phyloP scores from a whole-genome alignment of 2,113 vertebrate species.

The Gymnogyps californianus region DNA sequence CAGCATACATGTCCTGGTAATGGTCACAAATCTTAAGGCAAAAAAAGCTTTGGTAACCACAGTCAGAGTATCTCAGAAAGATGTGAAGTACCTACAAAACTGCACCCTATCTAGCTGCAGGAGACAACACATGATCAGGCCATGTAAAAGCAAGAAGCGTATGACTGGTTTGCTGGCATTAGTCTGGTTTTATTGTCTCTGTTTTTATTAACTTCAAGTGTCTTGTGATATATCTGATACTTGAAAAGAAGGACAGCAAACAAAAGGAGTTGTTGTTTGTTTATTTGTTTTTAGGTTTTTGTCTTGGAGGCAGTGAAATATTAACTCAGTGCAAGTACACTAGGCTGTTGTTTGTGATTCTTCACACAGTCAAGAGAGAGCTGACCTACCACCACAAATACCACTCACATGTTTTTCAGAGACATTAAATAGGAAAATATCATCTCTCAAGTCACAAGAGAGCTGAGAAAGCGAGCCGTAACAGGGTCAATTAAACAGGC shows the following conservation, averaged over 20 bases:
- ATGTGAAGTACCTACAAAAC: conserved; percentile 15
- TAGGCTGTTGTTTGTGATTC: conserved; percentile 57
- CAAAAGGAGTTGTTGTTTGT: conserved; percentile 61
- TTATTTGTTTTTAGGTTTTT: conserved; percentile 34
- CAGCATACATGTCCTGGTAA: not conserved
- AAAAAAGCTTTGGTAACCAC: not conserved
- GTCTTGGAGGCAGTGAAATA: conserved; percentile 17
- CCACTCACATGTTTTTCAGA: conserved; percentile 58
- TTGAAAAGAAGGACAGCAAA: conserved; percentile 36
- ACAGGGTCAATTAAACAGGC: conserved; percentile 44
- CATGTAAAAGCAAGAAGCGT: not conserved
- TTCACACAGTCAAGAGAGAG: conserved; percentile 55
- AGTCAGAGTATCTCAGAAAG: not conserved
- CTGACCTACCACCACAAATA: conserved; percentile 48
- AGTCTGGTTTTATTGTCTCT: conserved; percentile 17
- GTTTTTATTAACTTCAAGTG: conserved; percentile 17
- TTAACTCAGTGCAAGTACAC: conserved; percentile 36
- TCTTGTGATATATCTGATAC: conserved; percentile 36
- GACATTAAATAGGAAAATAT: conserved; percentile 41
- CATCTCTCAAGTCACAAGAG: conserved; percentile 57
- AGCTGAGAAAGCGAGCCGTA: not conserved
- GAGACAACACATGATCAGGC: conserved; percentile 37
- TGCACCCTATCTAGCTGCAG: not conserved
- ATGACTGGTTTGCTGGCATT: conserved; percentile 18
- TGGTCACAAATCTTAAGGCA: not conserved